phyloP scores from a whole-genome alignment of 2,797 vertebrate genomes.

The Sebastes flavidus region DNA sequence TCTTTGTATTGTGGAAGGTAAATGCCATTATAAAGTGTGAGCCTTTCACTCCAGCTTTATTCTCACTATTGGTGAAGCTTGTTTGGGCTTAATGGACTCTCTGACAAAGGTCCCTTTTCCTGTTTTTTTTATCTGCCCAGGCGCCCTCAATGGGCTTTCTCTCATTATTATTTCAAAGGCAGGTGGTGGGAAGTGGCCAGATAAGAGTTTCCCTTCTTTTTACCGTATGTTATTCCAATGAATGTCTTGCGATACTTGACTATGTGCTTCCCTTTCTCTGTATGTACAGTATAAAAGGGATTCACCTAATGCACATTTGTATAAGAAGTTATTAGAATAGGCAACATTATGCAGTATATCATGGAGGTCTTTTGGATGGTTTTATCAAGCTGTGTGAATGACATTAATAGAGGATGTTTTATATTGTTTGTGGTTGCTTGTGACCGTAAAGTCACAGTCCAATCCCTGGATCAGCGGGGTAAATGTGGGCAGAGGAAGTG shows the following conservation, averaged over 20 bases:
- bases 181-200: conserved; percentile 45
- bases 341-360: not conserved
- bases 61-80: conserved; percentile 45
- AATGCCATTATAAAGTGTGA: conserved; percentile 61
- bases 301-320: not conserved
- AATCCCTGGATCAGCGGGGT: not conserved
- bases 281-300: not conserved
- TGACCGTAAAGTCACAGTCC: not conserved
- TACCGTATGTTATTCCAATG: not conserved
- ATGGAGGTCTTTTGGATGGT: not conserved
- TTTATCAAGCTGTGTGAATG: not conserved
- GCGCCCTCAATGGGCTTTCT: conserved; percentile 28
- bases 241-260: not conserved
- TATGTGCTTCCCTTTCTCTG: not conserved
- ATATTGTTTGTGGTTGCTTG: not conserved
- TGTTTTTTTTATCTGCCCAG: conserved; percentile 44
- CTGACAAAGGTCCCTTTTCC: conserved; percentile 50
- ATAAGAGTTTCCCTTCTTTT: conserved; percentile 38
- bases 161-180: conserved; percentile 54
- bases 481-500: conserved; percentile 5
- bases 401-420: not conserved
- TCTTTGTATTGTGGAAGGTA: conserved; percentile 68
- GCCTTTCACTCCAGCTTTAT: conserved; percentile 43
- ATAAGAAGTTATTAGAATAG: not conserved
- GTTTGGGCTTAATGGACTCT: conserved; percentile 62